Evolutionary conservation across 92 coral and sea anemone genomes (phyloP).

Genomic region (Zoanthus solanderi): DNA sequence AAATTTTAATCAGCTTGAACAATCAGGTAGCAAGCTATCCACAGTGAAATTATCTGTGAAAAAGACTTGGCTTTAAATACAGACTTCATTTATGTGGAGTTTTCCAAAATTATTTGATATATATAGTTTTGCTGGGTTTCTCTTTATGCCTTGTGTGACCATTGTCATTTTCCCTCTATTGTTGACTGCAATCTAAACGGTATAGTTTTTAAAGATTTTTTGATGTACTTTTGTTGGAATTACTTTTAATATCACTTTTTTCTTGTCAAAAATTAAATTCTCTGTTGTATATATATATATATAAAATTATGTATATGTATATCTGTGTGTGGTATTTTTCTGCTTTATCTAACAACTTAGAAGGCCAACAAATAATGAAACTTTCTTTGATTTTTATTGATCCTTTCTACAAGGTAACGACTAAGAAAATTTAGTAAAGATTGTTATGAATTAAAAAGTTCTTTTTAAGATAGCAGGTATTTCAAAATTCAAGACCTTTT

Average conservation of each 20-base stretch:
- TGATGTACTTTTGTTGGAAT: background rate
- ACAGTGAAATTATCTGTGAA: constrained; percentile 6
- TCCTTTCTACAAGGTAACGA: background rate
- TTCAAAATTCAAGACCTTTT: background rate
- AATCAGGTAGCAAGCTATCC: constrained; percentile 8
- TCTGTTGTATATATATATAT: background rate
- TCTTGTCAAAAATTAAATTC: background rate
- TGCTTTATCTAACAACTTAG: background rate
- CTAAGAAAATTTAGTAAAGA: background rate
- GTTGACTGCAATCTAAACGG: background rate
- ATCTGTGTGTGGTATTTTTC: background rate
- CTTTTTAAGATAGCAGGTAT: constrained; percentile 3
- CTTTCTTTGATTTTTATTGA: constrained; percentile 10
- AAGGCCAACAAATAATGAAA: background rate
- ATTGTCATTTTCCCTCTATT: constrained; percentile 24
- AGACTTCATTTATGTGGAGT: constrained; percentile 9
- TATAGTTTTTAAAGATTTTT: background rate
- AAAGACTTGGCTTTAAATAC: background rate
- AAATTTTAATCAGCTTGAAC: constrained; percentile 43
- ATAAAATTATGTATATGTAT: too few species aligned
- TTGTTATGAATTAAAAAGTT: background rate
- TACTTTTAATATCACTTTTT: background rate
- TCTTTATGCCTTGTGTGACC: constrained; percentile 23
- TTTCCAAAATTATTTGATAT: constrained; percentile 2
- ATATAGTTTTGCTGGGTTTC: background rate